phyloP scores from a whole-genome alignment of 2,888 invertebrate genomes.

The Aricia artaxerxes region DNA sequence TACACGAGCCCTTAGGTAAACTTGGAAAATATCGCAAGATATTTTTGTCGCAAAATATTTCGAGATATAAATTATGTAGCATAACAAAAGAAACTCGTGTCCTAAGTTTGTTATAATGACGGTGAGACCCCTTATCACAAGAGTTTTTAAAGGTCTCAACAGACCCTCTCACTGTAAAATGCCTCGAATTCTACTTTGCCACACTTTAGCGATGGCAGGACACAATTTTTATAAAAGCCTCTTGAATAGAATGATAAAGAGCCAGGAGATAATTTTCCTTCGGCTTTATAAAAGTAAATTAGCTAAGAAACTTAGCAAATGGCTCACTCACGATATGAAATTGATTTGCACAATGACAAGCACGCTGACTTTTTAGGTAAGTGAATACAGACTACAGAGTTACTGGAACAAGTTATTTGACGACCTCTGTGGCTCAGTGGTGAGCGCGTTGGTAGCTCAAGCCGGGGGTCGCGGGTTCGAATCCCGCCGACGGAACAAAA shows the following conservation, averaged over 20 bases:
- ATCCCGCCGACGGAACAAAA: no score
- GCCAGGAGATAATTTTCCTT: background rate
- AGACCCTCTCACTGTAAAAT: slow-evolving; percentile 1
- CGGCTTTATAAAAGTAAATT: background rate
- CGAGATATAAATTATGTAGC: slow-evolving; percentile 2
- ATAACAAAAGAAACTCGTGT: slow-evolving; percentile 4
- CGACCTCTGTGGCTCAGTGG: no score
- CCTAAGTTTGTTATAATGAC: slow-evolving; percentile 17
- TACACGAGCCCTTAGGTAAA: background rate
- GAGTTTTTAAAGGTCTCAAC: slow-evolving; percentile 21
- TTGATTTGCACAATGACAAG: no score
- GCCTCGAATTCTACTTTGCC: background rate
- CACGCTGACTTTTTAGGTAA: no score
- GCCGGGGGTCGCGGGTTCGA: no score
- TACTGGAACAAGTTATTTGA: no score
- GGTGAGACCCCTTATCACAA: slow-evolving; percentile 19
- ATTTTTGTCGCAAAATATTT: background rate
- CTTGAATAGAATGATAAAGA: background rate
- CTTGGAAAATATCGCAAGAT: background rate
- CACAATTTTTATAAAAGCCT: background rate
- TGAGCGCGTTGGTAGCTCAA: no score
- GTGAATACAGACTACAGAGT: no score
- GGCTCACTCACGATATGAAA: background rate
- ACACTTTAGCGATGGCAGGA: background rate
- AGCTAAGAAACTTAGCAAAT: background rate